Conservation (phyloP, 2,113 vertebrate genomes). For the Manacus vitellinus region DNA sequence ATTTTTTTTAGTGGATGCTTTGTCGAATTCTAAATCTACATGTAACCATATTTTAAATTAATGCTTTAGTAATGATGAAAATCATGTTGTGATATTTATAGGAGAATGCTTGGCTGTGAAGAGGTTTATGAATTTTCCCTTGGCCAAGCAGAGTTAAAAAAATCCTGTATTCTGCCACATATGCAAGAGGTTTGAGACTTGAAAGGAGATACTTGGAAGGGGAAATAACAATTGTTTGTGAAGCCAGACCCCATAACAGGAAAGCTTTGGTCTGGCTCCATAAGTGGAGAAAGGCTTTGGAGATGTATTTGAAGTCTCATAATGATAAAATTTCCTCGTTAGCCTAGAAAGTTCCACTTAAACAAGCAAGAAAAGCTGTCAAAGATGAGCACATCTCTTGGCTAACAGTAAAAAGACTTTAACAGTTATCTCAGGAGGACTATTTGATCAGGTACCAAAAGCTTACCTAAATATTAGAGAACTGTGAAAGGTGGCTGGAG, state of each 20-base stretch:
- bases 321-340: neutral
- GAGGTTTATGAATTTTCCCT: neutral
- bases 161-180: neutral
- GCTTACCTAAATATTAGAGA: neutral
- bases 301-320: neutral
- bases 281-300: neutral
- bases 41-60: neutral
- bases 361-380: neutral
- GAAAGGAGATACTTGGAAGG: neutral
- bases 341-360: neutral
- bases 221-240: neutral
- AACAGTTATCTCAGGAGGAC: neutral
- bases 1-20: neutral
- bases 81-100: neutral
- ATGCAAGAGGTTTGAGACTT: neutral
- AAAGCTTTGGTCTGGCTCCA: neutral
- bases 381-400: fast-evolving
- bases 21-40: neutral
- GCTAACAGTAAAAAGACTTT: neutral
- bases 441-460: neutral
- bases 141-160: neutral
- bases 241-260: neutral
- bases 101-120: neutral
- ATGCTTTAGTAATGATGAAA: neutral
- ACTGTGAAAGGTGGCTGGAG: neutral